Conservation (phyloP, 1,140 invertebrate genomes). For the Ectropis grisescens region DNA sequence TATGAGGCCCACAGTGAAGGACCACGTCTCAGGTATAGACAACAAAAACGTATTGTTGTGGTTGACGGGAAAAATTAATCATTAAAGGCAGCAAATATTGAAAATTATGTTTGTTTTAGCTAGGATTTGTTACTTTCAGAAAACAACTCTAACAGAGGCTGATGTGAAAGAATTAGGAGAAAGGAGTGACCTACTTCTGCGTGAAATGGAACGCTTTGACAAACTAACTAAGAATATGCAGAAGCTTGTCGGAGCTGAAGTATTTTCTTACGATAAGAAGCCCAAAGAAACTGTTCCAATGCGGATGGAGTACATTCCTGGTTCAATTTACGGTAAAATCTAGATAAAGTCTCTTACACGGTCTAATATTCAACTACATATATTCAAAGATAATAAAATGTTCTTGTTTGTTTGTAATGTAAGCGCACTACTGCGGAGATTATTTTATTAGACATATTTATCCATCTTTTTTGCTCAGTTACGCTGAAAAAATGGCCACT, state of each 20-base stretch:
- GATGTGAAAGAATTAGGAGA: constrained; percentile 42
- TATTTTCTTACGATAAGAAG: constrained; percentile 15
- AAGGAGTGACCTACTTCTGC: constrained; percentile 38
- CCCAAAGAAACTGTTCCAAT: constrained; percentile 4
- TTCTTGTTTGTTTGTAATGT: constrained; percentile 5
- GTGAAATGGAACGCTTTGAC: constrained; percentile 48
- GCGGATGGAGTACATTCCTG: constrained; percentile 11
- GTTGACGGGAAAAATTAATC: too few relatives aligned
- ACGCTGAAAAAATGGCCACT: not conserved
- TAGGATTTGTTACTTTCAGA: constrained; percentile 19
- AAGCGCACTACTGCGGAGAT: constrained; percentile 12
- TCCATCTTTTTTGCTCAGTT: too few relatives aligned
- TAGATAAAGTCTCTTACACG: too few relatives aligned
- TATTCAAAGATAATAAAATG: too few relatives aligned
- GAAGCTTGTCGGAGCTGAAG: constrained; percentile 26
- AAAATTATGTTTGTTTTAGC: too few relatives aligned
- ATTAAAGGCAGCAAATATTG: too few relatives aligned
- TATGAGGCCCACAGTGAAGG: too few relatives aligned
- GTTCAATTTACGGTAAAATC: constrained; percentile 25
- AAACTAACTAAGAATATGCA: constrained; percentile 35
- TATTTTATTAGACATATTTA: too few relatives aligned
- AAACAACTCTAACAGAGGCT: constrained; percentile 26
- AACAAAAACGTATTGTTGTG: too few relatives aligned
- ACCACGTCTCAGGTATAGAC: too few relatives aligned
- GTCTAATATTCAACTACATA: too few relatives aligned